These are phyloP conservation scores for Spialia ferax DNA, from an alignment of 2,888 invertebrate species.

Conservation along the genomic window DNA sequence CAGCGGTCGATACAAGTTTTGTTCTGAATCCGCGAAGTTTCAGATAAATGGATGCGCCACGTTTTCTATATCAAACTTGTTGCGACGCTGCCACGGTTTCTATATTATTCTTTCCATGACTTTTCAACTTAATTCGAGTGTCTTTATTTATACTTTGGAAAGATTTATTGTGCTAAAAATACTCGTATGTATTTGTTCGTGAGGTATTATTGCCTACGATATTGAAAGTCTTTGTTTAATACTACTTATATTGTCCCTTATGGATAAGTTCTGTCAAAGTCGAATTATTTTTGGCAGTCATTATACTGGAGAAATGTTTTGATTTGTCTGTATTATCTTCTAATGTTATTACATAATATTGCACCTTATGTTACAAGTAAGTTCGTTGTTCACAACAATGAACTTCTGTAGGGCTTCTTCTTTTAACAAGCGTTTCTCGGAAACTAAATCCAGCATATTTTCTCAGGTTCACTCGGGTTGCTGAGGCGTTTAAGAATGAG, in stretches of 20 bases:
- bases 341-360: background rate
- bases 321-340: too few species aligned
- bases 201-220: background rate
- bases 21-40: slow-evolving; percentile 42
- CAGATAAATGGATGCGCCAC: slow-evolving; percentile 49
- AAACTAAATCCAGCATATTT: slow-evolving; percentile 9
- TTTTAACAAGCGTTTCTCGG: background rate
- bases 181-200: background rate
- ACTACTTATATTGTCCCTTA: too few species aligned
- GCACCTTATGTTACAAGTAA: background rate
- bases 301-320: too few species aligned
- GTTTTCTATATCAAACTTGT: slow-evolving; percentile 49
- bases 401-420: background rate
- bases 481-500: slow-evolving; percentile 4
- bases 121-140: slow-evolving; percentile 35
- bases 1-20: slow-evolving; percentile 55
- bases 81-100: slow-evolving; percentile 31
- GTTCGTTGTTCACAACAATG: background rate
- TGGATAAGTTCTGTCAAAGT: too few species aligned
- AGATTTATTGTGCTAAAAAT: background rate
- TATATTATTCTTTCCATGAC: slow-evolving; percentile 42
- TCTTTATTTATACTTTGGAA: slow-evolving; percentile 39
- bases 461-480: background rate
- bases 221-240: too few species aligned
- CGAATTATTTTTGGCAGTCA: too few species aligned